These are phyloP conservation scores for Telmatochromis brichardi DNA, from an alignment of 2,113 vertebrate species.

Conservation along the genomic window DNA sequence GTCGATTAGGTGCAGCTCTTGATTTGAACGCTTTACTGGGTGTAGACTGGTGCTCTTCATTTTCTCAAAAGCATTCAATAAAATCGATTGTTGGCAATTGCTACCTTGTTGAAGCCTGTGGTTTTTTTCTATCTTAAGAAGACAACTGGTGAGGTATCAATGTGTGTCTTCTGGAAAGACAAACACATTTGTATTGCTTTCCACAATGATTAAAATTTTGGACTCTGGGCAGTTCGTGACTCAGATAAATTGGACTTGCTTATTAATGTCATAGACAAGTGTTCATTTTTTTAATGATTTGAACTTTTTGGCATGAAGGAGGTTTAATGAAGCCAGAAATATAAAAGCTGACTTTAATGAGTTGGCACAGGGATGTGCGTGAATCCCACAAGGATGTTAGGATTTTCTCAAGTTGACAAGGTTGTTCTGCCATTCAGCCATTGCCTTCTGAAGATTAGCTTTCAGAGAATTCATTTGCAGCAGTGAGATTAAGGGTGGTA, in stretches of 20 bases:
- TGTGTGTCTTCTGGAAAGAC: neutral
- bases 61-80: neutral
- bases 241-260: neutral
- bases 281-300: neutral
- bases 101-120: neutral
- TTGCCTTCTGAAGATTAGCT: neutral
- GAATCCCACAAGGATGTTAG: neutral
- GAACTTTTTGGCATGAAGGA: neutral
- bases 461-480: neutral
- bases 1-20: neutral
- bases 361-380: neutral
- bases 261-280: neutral
- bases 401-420: neutral
- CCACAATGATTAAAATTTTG: neutral
- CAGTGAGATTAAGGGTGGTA: neutral
- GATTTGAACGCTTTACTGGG: neutral
- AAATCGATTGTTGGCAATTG: neutral
- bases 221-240: neutral
- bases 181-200: neutral
- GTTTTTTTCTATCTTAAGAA: neutral
- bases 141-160: neutral
- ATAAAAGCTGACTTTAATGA: neutral
- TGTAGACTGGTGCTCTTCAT: neutral
- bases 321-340: neutral
- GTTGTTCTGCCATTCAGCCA: neutral